Evolutionary conservation across 2,888 invertebrate genomes (phyloP).

Genomic region (Zonitis immaculata): DNA sequence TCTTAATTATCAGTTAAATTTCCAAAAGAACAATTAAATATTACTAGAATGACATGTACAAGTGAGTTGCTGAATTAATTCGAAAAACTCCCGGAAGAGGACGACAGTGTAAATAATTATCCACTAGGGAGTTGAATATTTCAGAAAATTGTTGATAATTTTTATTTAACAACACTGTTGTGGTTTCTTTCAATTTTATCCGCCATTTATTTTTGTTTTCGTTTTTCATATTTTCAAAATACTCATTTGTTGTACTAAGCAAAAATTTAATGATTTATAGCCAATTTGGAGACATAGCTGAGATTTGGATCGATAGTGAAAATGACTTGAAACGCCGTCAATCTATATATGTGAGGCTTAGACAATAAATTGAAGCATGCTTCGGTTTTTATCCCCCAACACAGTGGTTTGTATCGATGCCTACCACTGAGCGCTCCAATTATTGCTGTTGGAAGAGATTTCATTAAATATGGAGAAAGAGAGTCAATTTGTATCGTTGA

Average conservation of each 20-base stretch:
- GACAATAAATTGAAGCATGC: neutral
- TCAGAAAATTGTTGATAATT: neutral
- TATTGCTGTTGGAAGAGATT: neutral
- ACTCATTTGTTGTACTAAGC: neutral
- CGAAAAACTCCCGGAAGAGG: neutral
- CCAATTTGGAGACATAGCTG: neutral
- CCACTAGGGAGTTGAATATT: neutral
- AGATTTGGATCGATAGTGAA: neutral
- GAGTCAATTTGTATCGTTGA: neutral
- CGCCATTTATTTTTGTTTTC: neutral
- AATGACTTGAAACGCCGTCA: neutral
- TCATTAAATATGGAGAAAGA: neutral
- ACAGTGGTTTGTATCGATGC: neutral
- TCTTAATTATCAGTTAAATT: neutral
- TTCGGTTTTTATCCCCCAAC: neutral
- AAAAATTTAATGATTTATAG: neutral
- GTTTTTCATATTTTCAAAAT: neutral
- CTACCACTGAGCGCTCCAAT: neutral
- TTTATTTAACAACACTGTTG: neutral
- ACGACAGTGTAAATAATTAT: neutral
- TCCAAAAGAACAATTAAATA: neutral
- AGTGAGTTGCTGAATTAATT: neutral
- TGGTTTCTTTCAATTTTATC: neutral
- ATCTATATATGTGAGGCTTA: neutral
- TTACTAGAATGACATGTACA: neutral